Evolutionary conservation across 2,888 invertebrate species (phyloP).

Genomic region (Antitype chi): DNA sequence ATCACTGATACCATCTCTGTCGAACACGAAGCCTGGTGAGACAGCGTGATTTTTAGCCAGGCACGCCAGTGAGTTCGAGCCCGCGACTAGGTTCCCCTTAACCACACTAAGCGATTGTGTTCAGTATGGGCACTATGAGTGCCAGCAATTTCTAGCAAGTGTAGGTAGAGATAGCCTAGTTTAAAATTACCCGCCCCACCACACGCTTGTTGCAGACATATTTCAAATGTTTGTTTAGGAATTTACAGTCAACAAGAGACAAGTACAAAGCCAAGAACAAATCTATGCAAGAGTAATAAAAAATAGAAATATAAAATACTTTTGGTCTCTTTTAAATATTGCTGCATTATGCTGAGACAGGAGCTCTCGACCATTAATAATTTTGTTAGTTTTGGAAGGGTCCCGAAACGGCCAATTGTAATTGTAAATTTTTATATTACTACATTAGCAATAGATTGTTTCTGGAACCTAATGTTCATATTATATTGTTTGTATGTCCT

Average conservation of each 20-base stretch:
- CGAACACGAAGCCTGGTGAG: no score
- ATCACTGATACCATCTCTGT: no score
- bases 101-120: no score
- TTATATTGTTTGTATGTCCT: not conserved
- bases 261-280: not conserved
- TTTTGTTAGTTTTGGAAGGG: not conserved
- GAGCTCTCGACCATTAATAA: no score
- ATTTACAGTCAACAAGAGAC: not conserved
- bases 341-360: not conserved
- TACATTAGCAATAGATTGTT: no score
- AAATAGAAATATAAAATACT: not conserved
- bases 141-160: no score
- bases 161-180: not conserved
- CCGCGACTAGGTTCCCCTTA: no score
- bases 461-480: not conserved
- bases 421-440: no score
- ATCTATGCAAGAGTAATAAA: not conserved
- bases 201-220: no score
- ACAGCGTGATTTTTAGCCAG: no score
- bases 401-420: no score
- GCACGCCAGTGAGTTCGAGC: no score
- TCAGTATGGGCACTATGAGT: not conserved
- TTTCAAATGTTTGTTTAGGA: not conserved
- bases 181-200: not conserved
- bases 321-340: not conserved